Base-by-base conservation (phyloP, 2,113 vertebrate genomes). In the Sylvia atricapilla region DNA sequence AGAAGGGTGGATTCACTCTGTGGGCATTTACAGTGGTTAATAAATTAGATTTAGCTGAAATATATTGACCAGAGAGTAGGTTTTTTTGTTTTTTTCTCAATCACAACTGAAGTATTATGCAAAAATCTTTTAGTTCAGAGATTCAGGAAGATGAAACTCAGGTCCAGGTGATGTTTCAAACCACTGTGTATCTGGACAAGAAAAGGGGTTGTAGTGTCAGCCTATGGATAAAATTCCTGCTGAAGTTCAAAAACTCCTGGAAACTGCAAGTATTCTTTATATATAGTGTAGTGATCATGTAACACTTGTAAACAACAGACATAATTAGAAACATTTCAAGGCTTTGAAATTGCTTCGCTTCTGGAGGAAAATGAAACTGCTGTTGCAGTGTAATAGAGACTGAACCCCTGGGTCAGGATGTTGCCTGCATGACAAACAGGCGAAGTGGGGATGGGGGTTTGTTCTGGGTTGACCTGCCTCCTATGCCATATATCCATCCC, bases 271-370 rank as follows among this genome's bases (percentile, higher is more conserved):
- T 87, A 87, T 39, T 93, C 84, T 87, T 93, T 74, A 43, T 84
- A 49, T 87, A 43, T 30, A 67, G 47, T 84, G 43, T 19, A 55
- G 69, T 84, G 84, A 96, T 93, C 90, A 47, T 75, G 49, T 89
- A 96, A 63, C 80, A 87, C 84, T 89, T 91, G 91, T 89, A 95
- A 95, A 94, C 66, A 94, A 93, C 92, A 89, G 87, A 55, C 16
- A 16, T 91, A 95, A 94, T 89, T 87, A 91, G 87, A 93, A 96
- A 81, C 81, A 82, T 84, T 94, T 81, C 56, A n/a, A 78, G 90
- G 87, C 56, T 96, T 91, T 95, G 87, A 96, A 95, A 94, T 68
- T 68, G 84, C 81, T 94, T 94, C 72, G 64, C 87, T 91, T 84
- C 90, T 91, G 74, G 43, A 89, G 66, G 84, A 95, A 95, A 96